Base-by-base conservation (phyloP, 2,888 invertebrate species). In the Sphaerophoria rueppellii region DNA sequence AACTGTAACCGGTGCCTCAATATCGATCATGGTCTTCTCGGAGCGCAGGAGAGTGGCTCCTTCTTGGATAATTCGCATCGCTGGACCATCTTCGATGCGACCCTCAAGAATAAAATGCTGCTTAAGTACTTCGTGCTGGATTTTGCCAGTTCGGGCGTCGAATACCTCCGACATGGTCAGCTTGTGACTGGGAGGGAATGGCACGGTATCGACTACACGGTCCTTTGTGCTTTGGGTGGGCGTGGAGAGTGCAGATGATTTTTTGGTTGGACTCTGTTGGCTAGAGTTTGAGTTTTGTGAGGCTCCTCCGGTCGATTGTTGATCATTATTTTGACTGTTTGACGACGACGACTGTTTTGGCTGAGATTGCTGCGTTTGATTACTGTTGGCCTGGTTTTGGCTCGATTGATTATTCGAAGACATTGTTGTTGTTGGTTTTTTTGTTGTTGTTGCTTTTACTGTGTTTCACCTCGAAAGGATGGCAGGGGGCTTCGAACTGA, bases 21-120 rank as follows among this genome's bases (percentile, higher is more conserved):
- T 98, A 93, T 99, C 99, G 92, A 99, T 98, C 98, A 99, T 98
- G 89, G 98, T 99, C 93, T 98, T 98, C 93, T 99, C 99, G 91
- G 97, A 88, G 43, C 89, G 89, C 91, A 99, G 94, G 90, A 99
- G 94, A 89, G 95, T 94, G 91, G 96, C 96, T 91, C 99, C 98
- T 93, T 99, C 98, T 93, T 98, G 98, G 92, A 99, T 98, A 93
- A 99, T 98, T 91, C 97, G 95, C 91, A 99, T 94, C 89, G 99
- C 99, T 89, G 98, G 98, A 91, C 96, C 95, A 93, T 99, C 99
- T 92, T 98, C 98, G 93, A 99, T 97, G 91, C 99, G 95, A 89
- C 99, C 99, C 93, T 99, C 99, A 92, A 98, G 94, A 91, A 98
- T 97, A 93, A 99, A 99, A 93, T 99, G 99, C 93, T 98, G 97